These are phyloP conservation scores for Sus cebifrons DNA, from an alignment of 2,797 vertebrate species.

Conservation along the genomic window DNA sequence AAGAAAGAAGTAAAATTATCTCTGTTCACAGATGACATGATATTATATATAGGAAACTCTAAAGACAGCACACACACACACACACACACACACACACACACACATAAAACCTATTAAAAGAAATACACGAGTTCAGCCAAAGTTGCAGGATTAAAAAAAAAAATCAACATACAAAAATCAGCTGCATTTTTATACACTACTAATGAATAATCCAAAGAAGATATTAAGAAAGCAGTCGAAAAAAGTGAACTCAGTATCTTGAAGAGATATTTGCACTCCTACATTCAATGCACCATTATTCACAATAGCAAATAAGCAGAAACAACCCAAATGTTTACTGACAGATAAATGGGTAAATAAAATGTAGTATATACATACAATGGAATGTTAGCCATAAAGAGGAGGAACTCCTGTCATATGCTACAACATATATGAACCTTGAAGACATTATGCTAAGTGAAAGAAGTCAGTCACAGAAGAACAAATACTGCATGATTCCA, in stretches of 20 bases:
- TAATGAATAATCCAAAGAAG: background rate
- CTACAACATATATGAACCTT: background rate
- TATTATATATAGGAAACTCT: background rate
- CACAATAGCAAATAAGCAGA: background rate
- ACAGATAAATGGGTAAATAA: background rate
- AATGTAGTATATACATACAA: background rate
- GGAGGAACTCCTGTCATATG: constrained; percentile 12
- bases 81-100: background rate
- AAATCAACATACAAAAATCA: background rate
- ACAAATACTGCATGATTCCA: background rate
- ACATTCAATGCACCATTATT: background rate
- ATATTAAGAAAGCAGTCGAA: constrained; percentile 10
- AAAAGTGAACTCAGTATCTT: background rate
- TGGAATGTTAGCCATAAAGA: background rate
- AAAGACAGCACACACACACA: background rate
- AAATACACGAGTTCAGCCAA: background rate
- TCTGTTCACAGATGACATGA: background rate
- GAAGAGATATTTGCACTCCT: background rate
- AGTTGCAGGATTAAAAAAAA: background rate
- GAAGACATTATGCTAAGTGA: background rate
- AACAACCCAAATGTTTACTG: background rate
- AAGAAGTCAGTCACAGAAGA: background rate
- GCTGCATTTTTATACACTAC: background rate
- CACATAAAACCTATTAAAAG: background rate
- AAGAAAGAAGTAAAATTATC: background rate